Conservation (phyloP, 2,888 invertebrate genomes). For the Cryptocheilus praepositus region DNA sequence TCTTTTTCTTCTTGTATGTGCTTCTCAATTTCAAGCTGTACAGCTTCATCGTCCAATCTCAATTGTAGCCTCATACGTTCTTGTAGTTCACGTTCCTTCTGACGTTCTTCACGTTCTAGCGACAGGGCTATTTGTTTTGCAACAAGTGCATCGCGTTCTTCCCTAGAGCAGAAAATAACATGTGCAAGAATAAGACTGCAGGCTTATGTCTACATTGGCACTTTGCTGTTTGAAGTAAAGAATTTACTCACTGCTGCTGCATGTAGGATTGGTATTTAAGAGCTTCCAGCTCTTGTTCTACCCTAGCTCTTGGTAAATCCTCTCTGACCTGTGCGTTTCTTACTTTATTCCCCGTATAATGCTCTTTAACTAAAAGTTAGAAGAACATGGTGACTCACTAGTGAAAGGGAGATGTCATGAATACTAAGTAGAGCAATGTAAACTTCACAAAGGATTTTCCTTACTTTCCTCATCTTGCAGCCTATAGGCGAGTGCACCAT, state of each 20-base stretch:
- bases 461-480: constrained; percentile 89
- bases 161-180: constrained; percentile 69
- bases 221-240: background rate
- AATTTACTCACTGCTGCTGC: constrained; percentile 79
- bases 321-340: constrained; percentile 86
- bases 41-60: constrained; percentile 70
- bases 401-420: background rate
- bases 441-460: constrained; percentile 57
- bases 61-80: constrained; percentile 67
- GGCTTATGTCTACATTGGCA: background rate
- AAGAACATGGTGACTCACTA: constrained; percentile 1
- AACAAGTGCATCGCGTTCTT: constrained; percentile 81
- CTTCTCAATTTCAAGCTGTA: constrained; percentile 76
- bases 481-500: constrained; percentile 87
- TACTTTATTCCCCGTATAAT: constrained; percentile 85
- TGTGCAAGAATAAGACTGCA: background rate
- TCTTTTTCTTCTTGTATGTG: constrained; percentile 84
- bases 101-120: constrained; percentile 78
- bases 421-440: background rate
- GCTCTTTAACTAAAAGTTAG: constrained; percentile 80
- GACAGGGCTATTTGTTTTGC: constrained; percentile 83
- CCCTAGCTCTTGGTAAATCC: constrained; percentile 85
- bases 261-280: constrained; percentile 78
- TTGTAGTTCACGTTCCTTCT: constrained; percentile 74
- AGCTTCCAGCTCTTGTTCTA: constrained; percentile 84